A percentile compares a stretch with the other conserved stretches of the same genome.
phyloP scores from a whole-genome alignment of 2,888 invertebrate genomes.

The Heliconius hortense region DNA sequence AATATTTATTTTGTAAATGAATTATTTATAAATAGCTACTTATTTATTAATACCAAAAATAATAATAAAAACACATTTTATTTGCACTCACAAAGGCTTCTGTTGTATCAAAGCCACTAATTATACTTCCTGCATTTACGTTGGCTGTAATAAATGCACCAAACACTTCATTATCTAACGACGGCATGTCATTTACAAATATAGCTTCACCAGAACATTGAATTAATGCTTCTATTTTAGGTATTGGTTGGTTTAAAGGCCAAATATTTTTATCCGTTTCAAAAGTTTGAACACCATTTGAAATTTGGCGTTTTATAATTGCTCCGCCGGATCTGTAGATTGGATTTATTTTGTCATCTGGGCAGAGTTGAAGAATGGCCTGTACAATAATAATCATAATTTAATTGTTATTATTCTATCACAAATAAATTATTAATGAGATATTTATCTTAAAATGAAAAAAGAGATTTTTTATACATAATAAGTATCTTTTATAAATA shows the following conservation, averaged over 20 bases:
- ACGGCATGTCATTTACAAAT: constrained; percentile 88
- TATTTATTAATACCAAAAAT: background rate
- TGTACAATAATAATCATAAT: constrained; percentile 51
- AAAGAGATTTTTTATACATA: too few relatives aligned
- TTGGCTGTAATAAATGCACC: constrained; percentile 86
- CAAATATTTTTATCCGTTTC: constrained; percentile 86
- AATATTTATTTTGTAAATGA: background rate
- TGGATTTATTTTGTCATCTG: constrained; percentile 70
- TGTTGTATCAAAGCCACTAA: constrained; percentile 83
- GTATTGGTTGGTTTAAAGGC: constrained; percentile 88
- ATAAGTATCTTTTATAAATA: background rate
- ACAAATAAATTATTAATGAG: background rate
- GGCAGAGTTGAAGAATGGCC: constrained; percentile 82
- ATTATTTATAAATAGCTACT: background rate
- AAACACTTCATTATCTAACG: constrained; percentile 84
- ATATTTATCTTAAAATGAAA: background rate
- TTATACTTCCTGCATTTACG: constrained; percentile 78
- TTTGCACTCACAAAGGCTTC: constrained; percentile 83
- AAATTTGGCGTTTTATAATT: constrained; percentile 83
- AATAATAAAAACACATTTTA: constrained; percentile 26
- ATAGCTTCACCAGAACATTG: constrained; percentile 88
- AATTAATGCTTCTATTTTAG: constrained; percentile 87
- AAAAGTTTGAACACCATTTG: constrained; percentile 86
- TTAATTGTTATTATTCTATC: background rate
- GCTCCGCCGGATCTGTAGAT: constrained; percentile 82